Evolutionary conservation across 2,797 vertebrate genomes (phyloP).

Genomic region (Arctocebus calabarensis): DNA sequence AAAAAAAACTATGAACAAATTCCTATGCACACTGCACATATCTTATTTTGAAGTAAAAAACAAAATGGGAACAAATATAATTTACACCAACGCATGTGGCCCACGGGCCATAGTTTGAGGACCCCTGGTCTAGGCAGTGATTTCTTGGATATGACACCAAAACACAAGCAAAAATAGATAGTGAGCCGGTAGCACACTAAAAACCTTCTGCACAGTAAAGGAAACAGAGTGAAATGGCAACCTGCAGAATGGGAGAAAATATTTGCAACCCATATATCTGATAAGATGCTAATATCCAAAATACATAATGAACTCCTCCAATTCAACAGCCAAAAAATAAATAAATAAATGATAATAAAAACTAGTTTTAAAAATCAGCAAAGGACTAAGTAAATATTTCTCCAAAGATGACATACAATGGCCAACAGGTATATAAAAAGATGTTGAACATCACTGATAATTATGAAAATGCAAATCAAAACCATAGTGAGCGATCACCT

Average conservation of each 20-base stretch:
- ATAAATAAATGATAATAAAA: background rate
- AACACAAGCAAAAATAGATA: background rate
- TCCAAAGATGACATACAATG: background rate
- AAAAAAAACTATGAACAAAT: too few species aligned
- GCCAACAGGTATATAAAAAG: background rate
- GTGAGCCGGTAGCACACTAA: too few species aligned
- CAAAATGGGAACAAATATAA: too few species aligned
- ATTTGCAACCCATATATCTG: background rate
- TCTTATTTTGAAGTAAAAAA: too few species aligned
- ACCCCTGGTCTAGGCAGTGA: too few species aligned
- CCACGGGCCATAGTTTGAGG: too few species aligned
- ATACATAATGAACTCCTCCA: background rate
- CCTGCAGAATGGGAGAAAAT: background rate
- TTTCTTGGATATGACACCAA: background rate
- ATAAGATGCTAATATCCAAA: background rate
- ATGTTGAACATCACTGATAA: background rate
- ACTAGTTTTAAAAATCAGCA: background rate
- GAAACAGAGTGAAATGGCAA: background rate
- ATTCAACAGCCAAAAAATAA: background rate
- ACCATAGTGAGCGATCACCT: background rate
- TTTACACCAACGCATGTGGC: too few species aligned
- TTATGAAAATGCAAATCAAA: background rate
- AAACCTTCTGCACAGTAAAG: background rate
- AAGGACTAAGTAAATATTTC: background rate
- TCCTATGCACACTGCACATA: too few species aligned